Base-by-base conservation (phyloP, 2,888 invertebrate genomes). In the Apamea monoglypha region DNA sequence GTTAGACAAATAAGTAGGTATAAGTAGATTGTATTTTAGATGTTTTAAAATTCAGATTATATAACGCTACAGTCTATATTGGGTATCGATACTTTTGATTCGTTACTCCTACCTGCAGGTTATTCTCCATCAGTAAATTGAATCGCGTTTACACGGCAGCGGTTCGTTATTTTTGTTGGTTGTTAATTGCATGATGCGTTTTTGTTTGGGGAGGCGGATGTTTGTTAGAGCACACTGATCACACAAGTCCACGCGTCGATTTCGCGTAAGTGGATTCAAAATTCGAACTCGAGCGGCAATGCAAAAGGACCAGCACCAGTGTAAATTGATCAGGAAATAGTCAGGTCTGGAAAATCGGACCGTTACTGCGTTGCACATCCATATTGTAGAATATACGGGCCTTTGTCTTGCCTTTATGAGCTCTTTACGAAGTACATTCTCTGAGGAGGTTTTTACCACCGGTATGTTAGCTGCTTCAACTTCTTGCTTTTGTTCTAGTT, bases 111-210 rank as follows among this genome's bases (percentile, higher is more conserved):
- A 29, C 16, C 12, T 1, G 16, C 1, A 66, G 29, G n/a, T 64
- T 68, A 32, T 81, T 82, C 70, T 72, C 76, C 76, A 80, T 72
- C 61, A 81, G 67, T 80, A 74, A 74, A 78, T 71, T 76, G 73
- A 74, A 73, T 16, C 29, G 18, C 67, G 61, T 87, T 74, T 56
- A 87, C 63, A 87, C 68, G 80, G 72, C 40, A 80, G 76, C 74
- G 74, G 61, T 77, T 80, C 61, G 80, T 70, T 85, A 80, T 87
- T 85, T 85, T 77, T 75, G 68, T 80, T 80, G 68, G 66, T 56
- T 32, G 75, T 77, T 87, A 85, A 84, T 87, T 84, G 76, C 72
- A 78, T 68, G 76, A 80, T 85, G 73, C 67, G 73, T 84, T 87
- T 86, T 85, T 84, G 77, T 87, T 80, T 87, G 63, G 29, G 32